Base-by-base conservation (phyloP, 1,140 invertebrate species). In the Sitobion miscanthi region DNA sequence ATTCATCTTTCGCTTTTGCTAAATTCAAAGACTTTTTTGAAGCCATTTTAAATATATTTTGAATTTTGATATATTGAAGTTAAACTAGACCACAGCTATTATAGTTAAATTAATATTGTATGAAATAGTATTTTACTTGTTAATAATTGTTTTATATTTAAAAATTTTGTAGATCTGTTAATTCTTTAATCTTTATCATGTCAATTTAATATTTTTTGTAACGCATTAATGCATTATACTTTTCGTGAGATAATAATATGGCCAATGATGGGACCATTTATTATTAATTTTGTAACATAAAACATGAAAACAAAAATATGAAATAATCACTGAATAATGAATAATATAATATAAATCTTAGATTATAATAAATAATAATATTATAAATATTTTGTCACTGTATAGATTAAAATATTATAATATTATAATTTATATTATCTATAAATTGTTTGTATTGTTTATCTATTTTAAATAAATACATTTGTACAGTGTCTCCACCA, bases 1-100 rank as follows among this genome's bases (percentile, higher is more conserved):
- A 93, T 45, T 93, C 82, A 3, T 83, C 82, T 85, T 93, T 35
- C 47, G 94, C 94, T 94, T 95, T 95, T 45, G 90, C 90, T 35
- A 77, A 25, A 91, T 6, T 45, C 21, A 6, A 92, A n/a, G n/a
- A 11, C 89, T 77, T 88, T 62, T 93, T 94, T 47, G 77, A 91
- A 94, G 92, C 93, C 94, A 94, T 94, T 94, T 62, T 47, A 90
- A 47, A 93, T 45, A 87, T 47, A 38, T 83, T 11, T 85, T 14
- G 5, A n/a, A 23, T 69, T 17, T 69, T n/a, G 11, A 1, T n/a
- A 20, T n/a, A 69, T 30, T 11, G 4, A 69, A 69, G 1, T 69
- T 69, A 11, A 11, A 69, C 62, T 69, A 69, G 30, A 57, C 7
- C 23, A 69, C 23, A 69, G 62, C n/a, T 69, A 30, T 5, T 69